These are phyloP conservation scores for Suncus etruscus DNA, from an alignment of 2,113 vertebrate species.

Conservation along the genomic window DNA sequence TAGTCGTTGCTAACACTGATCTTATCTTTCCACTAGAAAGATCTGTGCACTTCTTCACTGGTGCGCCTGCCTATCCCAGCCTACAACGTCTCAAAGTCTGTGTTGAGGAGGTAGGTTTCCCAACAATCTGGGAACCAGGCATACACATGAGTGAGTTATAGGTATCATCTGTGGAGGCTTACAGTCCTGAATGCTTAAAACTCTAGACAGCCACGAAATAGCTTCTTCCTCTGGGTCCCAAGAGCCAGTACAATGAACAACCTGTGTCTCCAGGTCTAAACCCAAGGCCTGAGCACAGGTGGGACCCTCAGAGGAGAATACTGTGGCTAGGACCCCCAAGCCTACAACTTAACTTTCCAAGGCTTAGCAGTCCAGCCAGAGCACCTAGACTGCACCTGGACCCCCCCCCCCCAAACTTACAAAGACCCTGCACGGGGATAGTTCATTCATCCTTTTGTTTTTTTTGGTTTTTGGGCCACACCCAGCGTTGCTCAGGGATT, in stretches of 20 bases:
- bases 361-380: neutral
- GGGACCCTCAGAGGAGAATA: conserved; percentile 14
- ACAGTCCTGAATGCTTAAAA: conserved; percentile 1
- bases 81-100: neutral
- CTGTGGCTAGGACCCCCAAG: neutral
- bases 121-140: neutral
- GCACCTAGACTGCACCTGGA: neutral
- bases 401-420: neutral
- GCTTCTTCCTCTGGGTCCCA: neutral
- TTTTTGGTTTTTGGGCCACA: too few relatives aligned
- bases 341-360: neutral
- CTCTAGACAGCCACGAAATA: neutral
- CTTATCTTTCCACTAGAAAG: neutral
- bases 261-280: neutral
- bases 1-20: conserved; percentile 10
- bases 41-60: neutral
- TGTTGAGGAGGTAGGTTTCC: neutral
- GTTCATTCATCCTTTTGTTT: too few relatives aligned
- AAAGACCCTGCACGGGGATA: neutral
- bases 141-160: neutral
- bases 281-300: neutral
- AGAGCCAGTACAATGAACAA: conserved; percentile 8
- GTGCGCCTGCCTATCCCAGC: neutral
- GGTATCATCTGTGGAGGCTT: neutral
- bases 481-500: too few relatives aligned